These are phyloP conservation scores for Protobothrops flavoviridis DNA, from an alignment of 2,113 vertebrate genomes.

Conservation along the genomic window DNA sequence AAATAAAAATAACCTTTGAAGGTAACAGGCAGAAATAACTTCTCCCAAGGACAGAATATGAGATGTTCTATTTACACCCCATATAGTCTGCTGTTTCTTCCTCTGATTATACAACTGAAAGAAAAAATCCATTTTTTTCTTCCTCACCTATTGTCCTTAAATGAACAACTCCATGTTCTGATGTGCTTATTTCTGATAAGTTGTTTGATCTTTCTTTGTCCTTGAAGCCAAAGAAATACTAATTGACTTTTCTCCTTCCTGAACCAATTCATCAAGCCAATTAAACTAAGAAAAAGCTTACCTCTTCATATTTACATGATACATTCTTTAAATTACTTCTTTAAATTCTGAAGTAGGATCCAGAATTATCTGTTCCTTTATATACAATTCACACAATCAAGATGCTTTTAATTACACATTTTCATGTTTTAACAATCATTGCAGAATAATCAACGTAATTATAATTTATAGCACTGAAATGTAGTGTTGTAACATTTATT, in stretches of 20 bases:
- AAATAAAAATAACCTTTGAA: not conserved
- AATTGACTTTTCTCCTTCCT: constrained; percentile 44
- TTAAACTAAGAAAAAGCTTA: constrained; percentile 45
- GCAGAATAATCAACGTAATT: constrained; percentile 15
- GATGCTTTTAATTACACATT: constrained; percentile 11
- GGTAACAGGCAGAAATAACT: constrained; percentile 3
- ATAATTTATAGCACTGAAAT: constrained; percentile 27
- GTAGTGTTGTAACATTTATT: constrained; percentile 32
- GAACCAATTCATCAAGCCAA: constrained; percentile 51
- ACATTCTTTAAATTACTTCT: constrained; percentile 24
- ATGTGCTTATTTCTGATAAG: constrained; percentile 23
- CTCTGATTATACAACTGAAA: constrained; percentile 22
- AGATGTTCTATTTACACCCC: constrained; percentile 27
- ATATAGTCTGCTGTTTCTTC: constrained; percentile 19
- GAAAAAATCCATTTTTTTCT: constrained; percentile 3
- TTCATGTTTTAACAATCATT: constrained; percentile 21
- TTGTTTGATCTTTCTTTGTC: constrained; percentile 54
- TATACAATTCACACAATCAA: constrained; percentile 1
- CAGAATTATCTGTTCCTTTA: constrained; percentile 21
- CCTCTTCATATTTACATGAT: constrained; percentile 40
- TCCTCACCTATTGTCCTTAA: constrained; percentile 22
- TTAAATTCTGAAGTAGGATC: constrained; percentile 31
- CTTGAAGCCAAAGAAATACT: constrained; percentile 36
- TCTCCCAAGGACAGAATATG: not conserved
- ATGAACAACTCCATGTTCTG: constrained; percentile 39